phyloP scores from a whole-genome alignment of 2,113 vertebrate species.

The Odontesthes bonariensis region DNA sequence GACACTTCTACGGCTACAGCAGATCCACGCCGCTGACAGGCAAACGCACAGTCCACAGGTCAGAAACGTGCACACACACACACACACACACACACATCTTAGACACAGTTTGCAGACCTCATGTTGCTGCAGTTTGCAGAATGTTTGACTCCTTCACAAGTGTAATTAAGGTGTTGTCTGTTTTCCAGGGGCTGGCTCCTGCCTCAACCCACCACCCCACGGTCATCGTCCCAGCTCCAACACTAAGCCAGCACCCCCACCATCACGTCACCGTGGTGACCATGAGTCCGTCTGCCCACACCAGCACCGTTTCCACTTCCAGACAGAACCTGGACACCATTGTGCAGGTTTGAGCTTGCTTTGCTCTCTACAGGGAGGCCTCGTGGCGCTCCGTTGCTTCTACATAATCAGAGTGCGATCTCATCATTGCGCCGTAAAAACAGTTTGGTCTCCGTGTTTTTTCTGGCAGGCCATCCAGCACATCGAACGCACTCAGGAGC shows the following conservation, averaged over 20 bases:
- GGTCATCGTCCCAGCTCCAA: constrained; percentile 93
- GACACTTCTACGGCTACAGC: constrained; percentile 85
- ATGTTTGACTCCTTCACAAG: no score
- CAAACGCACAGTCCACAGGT: constrained; percentile 88
- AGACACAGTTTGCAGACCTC: no score
- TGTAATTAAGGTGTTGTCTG: background rate
- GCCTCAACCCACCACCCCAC: constrained; percentile 96
- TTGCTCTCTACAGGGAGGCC: background rate
- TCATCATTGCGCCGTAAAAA: no score
- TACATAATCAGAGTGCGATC: no score
- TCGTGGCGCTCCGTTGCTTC: no score
- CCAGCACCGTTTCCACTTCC: constrained; percentile 95
- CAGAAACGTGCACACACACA: constrained; percentile 46
- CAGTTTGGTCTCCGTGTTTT: no score
- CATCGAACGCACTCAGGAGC: constrained; percentile 95
- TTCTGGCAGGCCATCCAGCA: constrained; percentile 94
- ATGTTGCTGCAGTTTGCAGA: no score
- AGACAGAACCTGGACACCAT: constrained; percentile 99
- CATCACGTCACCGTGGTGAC: constrained; percentile 98
- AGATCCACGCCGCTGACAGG: constrained; percentile 86
- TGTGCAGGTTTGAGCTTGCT: constrained; percentile 88
- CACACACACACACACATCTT: background rate
- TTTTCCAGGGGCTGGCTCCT: constrained; percentile 86
- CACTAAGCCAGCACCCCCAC: constrained; percentile 87
- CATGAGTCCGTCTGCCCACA: constrained; percentile 92